These are phyloP conservation scores for Invenusta paracnida DNA, from an alignment of 2,888 invertebrate species.

Conservation along the genomic window DNA sequence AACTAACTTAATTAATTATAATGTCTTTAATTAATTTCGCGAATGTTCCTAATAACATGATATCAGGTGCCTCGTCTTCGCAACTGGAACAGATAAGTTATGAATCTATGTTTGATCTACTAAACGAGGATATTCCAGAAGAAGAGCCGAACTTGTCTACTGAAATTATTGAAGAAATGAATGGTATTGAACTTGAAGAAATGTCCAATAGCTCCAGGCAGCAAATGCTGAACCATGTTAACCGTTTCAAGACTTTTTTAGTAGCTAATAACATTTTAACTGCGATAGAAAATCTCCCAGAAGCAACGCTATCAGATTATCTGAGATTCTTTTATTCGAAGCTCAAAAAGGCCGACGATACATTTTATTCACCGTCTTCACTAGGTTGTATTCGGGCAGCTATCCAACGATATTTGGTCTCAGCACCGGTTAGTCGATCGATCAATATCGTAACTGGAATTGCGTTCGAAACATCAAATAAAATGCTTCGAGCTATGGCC, in stretches of 20 bases:
- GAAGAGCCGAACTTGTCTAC: no score
- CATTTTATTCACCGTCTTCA: neutral
- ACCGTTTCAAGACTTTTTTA: neutral
- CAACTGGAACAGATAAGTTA: no score
- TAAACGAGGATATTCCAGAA: no score
- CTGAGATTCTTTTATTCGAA: neutral
- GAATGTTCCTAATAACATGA: no score
- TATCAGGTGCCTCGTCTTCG: no score
- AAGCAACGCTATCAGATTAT: neutral
- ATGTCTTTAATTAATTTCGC: no score
- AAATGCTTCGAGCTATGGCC: neutral
- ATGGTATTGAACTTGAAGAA: neutral
- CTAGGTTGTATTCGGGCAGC: neutral
- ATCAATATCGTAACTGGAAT: neutral
- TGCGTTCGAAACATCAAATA: neutral
- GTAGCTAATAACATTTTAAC: neutral
- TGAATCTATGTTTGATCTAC: no score
- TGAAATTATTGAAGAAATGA: neutral
- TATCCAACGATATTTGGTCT: neutral
- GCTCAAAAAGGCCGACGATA: neutral
- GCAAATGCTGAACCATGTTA: neutral
- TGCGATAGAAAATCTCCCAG: neutral
- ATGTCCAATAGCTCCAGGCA: neutral
- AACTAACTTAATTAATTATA: no score
- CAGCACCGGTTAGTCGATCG: neutral